Percentiles rank a stretch among this genome's conserved stretches.
Evolutionary conservation across 1,140 invertebrate species (phyloP).

Genomic region (Pseudomyrmex dendroicus): DNA sequence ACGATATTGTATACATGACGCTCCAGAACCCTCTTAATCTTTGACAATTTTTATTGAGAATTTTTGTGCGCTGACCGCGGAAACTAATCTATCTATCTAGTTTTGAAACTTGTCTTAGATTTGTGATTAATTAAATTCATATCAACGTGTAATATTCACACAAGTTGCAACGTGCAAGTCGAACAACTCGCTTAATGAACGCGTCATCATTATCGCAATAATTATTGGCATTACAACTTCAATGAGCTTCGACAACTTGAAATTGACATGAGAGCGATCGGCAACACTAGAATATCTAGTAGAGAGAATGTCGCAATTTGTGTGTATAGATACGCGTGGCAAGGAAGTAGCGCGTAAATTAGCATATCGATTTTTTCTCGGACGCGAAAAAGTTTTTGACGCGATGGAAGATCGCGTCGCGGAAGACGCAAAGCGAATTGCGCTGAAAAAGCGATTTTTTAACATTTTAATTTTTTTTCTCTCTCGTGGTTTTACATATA

Average conservation of each 20-base stretch:
- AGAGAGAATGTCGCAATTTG: not conserved
- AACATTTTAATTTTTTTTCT: not conserved
- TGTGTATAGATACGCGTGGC: not conserved
- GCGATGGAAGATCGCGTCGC: not conserved
- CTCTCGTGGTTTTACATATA: too few species aligned
- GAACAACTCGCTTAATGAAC: not conserved
- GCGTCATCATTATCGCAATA: slow-evolving; percentile 5
- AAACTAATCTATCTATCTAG: too few species aligned
- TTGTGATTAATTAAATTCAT: not conserved
- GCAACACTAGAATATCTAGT: not conserved
- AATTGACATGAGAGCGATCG: not conserved
- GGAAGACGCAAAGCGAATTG: not conserved
- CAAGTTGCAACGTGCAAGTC: not conserved
- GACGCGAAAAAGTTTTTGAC: not conserved
- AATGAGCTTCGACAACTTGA: not conserved
- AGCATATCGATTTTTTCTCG: not conserved
- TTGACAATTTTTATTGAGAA: too few species aligned
- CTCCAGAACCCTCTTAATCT: too few species aligned
- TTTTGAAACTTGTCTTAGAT: too few species aligned
- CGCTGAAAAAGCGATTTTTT: not conserved
- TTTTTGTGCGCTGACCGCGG: too few species aligned
- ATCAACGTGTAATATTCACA: not conserved
- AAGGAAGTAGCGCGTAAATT: not conserved
- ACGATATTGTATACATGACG: too few species aligned
- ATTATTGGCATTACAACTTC: slow-evolving; percentile 2